Evolutionary conservation across 2,888 invertebrate genomes (phyloP), one percentile per base, ranked within the genome.

Genomic region (Lasioglossum lativentre): DNA sequence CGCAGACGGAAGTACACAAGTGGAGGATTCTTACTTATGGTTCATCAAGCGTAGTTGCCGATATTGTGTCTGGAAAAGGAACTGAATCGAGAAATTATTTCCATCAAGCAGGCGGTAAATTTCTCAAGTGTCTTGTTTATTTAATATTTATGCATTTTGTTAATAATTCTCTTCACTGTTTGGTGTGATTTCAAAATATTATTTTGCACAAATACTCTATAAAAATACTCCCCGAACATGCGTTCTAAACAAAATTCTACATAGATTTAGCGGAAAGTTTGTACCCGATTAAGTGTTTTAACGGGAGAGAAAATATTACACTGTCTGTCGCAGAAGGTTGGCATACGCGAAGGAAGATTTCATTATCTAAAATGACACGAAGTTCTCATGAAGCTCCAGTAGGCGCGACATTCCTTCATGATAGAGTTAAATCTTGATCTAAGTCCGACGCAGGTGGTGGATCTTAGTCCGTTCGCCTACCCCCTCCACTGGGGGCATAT

Each of bases 321-420:
- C 71, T 10, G 45, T 23, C 52, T 86, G 76, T 2, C 82, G 79
- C 0, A 89, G 59, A 14, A 77, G 63, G 47, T 89, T 90, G 34
- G 89, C 30, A 27, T 90, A 85, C 10, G 84, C 76, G 45, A 89
- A 38, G 1, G 85, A 75, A 12, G 75, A 79, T 56, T 86, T 89
- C 4, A 86, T 68, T 40, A 88, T 80, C 86, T 90, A 63, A 14
- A 91, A 86, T 74, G 38, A 34, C n/a, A 78, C 0, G 16, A 34
- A n/a, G 14, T 70, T 34, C 19, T 63, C 8, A 27, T 68, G 14
- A 47, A 16, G 4, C 1, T 34, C 30, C 23, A 23, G 4, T 23
- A 19, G 34, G 3, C 19, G 63, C 27, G 27, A 3, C 30, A 19
- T 66, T 34, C 5, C 27, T 12, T 16, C 4, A 19, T 0, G 66